A percentile compares a stretch with the other conserved stretches of the same genome.
Conservation (phyloP, 2,888 invertebrate genomes). For the Diarsia rubi region DNA sequence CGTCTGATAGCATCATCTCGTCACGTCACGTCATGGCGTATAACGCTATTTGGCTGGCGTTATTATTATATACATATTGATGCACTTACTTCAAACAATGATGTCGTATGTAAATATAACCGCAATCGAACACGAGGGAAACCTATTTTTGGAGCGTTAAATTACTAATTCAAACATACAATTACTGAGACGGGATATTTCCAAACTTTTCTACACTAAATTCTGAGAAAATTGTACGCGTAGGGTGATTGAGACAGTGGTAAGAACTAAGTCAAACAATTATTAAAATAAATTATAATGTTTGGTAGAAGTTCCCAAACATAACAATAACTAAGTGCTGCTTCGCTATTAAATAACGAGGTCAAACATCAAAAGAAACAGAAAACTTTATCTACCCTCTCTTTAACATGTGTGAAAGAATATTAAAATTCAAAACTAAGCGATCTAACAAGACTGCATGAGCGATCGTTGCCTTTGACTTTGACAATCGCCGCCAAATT, state of each 20-base stretch:
- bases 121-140: background rate
- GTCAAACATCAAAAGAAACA: constrained; percentile 20
- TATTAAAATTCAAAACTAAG: constrained; percentile 67
- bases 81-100: background rate
- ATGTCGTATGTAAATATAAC: background rate
- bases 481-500: constrained; percentile 65
- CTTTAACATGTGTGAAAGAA: constrained; percentile 49
- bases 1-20: background rate
- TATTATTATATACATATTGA: background rate
- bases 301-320: constrained; percentile 1
- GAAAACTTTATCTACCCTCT: constrained; percentile 15
- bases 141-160: background rate
- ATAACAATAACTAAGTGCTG: background rate
- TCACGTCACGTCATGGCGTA: no score
- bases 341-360: constrained; percentile 16
- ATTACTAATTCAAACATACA: constrained; percentile 6
- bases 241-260: background rate
- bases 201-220: background rate
- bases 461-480: constrained; percentile 67
- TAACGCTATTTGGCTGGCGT: background rate
- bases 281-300: constrained; percentile 5
- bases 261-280: background rate
- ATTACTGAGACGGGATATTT: background rate
- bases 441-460: constrained; percentile 27
- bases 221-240: background rate